A percentile compares a stretch with the other conserved stretches of the same genome.
Conservation (phyloP, 2,888 invertebrate species). For the Spisula subtruncata region DNA sequence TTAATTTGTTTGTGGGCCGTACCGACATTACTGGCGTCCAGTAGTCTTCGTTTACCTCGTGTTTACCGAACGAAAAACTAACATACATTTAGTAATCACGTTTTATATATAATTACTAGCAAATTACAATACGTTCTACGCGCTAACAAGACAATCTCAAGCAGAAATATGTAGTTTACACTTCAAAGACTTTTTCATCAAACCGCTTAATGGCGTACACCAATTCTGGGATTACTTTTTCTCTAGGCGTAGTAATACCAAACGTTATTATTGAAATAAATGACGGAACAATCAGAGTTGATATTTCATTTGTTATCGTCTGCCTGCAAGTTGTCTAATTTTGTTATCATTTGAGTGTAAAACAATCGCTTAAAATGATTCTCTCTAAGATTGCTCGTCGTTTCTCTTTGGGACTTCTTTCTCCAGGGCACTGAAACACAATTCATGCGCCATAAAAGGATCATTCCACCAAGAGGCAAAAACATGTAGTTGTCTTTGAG, state of each 20-base stretch:
- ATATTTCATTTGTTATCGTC: conserved; percentile 48
- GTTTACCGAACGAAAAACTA: not conserved
- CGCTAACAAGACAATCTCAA: conserved; percentile 58
- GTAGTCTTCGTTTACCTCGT: not conserved
- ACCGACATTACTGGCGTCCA: conserved; percentile 28
- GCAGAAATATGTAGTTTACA: conserved; percentile 62
- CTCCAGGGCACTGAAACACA: conserved; percentile 47
- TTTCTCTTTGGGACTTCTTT: conserved; percentile 45
- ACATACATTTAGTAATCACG: conserved; percentile 50
- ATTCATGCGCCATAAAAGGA: conserved; percentile 44
- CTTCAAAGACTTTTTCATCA: conserved; percentile 71
- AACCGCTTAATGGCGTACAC: conserved; percentile 58
- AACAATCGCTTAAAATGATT: conserved; percentile 49
- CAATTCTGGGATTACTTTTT: conserved; percentile 54
- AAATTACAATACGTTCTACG: conserved; percentile 48
- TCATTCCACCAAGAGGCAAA: conserved; percentile 48
- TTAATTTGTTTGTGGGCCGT: conserved; percentile 41
- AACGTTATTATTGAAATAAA: conserved; percentile 57
- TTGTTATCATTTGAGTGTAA: conserved; percentile 51
- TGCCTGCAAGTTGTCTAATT: conserved; percentile 51
- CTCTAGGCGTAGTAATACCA: conserved; percentile 47
- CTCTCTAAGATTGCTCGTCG: conserved; percentile 24
- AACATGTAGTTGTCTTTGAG: conserved; percentile 39
- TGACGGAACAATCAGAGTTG: conserved; percentile 49
- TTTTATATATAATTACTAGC: conserved; percentile 58